Evolutionary conservation across 1,140 invertebrate genomes (phyloP).

Genomic region (Drosophila nigromelanica): DNA sequence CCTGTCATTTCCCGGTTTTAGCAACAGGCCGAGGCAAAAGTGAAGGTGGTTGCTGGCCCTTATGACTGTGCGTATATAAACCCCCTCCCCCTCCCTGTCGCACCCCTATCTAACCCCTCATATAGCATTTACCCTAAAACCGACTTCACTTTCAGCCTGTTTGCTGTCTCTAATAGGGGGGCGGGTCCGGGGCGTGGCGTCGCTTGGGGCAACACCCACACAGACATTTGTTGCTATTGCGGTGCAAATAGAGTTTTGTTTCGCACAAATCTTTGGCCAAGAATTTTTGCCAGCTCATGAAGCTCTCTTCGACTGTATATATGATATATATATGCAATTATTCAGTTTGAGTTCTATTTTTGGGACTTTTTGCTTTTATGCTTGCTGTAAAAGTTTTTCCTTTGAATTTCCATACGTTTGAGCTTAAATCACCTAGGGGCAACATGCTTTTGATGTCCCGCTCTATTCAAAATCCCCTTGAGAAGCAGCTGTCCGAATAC

Average conservation of each 20-base stretch:
- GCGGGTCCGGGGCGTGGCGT: not conserved
- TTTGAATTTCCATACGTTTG: slow-evolving; percentile 15
- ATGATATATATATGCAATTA: not conserved
- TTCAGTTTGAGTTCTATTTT: not conserved
- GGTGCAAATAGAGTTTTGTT: not conserved
- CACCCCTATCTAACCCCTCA: not conserved
- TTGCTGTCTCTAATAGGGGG: slow-evolving; percentile 8
- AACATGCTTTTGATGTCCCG: slow-evolving; percentile 24
- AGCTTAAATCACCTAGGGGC: not conserved
- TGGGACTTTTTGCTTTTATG: not conserved
- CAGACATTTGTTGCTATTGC: slow-evolving; percentile 1
- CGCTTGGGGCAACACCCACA: not conserved
- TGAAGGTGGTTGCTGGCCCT: slow-evolving; percentile 21
- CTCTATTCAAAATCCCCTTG: not conserved
- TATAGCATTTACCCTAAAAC: slow-evolving; percentile 13
- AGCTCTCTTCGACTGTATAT: not conserved
- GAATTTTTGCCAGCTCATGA: slow-evolving; percentile 7
- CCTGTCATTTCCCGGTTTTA: slow-evolving; percentile 26
- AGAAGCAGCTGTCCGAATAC: not conserved
- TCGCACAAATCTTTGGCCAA: slow-evolving; percentile 8
- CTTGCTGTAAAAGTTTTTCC: slow-evolving; percentile 12
- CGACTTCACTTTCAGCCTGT: slow-evolving; percentile 28
- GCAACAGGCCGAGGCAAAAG: slow-evolving; percentile 35
- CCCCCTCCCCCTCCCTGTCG: not conserved
- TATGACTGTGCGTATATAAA: too few relatives aligned